A percentile compares a stretch with the other conserved stretches of the same genome.
Conservation (phyloP, 2,113 vertebrate species). For the Pollachius pollachius region DNA sequence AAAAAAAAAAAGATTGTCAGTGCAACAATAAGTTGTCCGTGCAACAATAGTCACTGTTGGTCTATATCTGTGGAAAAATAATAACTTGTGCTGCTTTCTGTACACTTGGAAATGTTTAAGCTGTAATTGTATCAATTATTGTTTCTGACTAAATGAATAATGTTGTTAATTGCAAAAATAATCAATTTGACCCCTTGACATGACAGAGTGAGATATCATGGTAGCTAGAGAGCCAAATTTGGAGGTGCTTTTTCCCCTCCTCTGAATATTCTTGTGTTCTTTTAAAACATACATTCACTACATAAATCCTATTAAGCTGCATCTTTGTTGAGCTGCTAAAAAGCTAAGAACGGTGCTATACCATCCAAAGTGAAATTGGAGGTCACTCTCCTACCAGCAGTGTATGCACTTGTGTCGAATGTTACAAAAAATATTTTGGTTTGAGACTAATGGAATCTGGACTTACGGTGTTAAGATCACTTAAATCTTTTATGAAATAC, state of each 20-base stretch:
- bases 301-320: conserved; percentile 73
- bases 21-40: conserved; percentile 45
- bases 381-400: conserved; percentile 75
- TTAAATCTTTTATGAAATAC: conserved; percentile 72
- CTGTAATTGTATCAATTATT: conserved; percentile 69
- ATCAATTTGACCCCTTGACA: conserved; percentile 68
- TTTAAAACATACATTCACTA: conserved; percentile 50
- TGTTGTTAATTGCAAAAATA: conserved; percentile 60
- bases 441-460: conserved; percentile 71
- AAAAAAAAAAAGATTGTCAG: conserved; percentile 26
- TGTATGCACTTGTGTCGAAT: conserved; percentile 78
- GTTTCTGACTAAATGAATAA: conserved; percentile 51
- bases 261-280: conserved; percentile 68
- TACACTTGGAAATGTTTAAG: conserved; percentile 72
- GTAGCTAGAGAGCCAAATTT: conserved; percentile 75
- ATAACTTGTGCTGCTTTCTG: conserved; percentile 68
- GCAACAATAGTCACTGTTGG: conserved; percentile 70
- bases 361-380: conserved; percentile 76
- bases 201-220: conserved; percentile 70
- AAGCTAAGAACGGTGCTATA: conserved; percentile 74
- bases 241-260: conserved; percentile 52
- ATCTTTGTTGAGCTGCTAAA: conserved; percentile 75
- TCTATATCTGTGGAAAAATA: conserved; percentile 69
- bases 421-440: conserved; percentile 74
- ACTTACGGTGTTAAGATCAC: conserved; percentile 77